Base-by-base conservation (phyloP, 1,140 invertebrate species). In the Drosophila tani region DNA sequence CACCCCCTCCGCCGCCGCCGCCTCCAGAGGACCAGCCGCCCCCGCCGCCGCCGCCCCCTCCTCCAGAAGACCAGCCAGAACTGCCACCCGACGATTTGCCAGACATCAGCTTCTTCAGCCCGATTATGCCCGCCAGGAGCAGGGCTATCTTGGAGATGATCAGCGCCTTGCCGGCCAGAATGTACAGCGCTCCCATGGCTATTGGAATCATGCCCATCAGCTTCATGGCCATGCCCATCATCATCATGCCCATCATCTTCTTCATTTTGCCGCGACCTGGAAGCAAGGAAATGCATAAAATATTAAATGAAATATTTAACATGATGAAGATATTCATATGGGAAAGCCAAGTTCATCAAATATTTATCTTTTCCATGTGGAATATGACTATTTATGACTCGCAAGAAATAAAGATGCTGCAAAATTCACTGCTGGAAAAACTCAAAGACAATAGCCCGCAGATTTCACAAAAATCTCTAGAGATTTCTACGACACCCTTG, bases 181-280 rank as follows among this genome's bases (percentile, higher is more conserved):
- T 91, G 92, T 96, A 97, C 0, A 97, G 93, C 2, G 95, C 95
- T 41, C 95, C 96, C 82, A 97, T 96, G 1, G 95, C 96, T 0
- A 96, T 91, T 0, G 96, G 96, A 12, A 96, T 94, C 93, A 96
- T 93, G 1, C 95, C 95, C 0, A 95, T 95, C 94, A 96, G 95
- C 91, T 96, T 97, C 94, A 96, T 96, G 0, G 95, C 95, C 69
- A 96, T 94, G 0, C 96, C 96, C 95, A 96, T 96, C 94, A 96
- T 96, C 95, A 97, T 96, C 94, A 96, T 96, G 21, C 95, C 94
- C 95, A 96, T 96, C 96, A 96, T 97, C 73, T 96, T 96, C 94
- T 96, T 96, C 95, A 96, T 96, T 83, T 96, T 96, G 3, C 96
- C 95, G 68, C 95, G 94, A 78, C 96, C 95, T 95, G 92, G 55